These are phyloP conservation scores for Aromia moschata DNA, from an alignment of 2,888 invertebrate species.

Conservation along the genomic window DNA sequence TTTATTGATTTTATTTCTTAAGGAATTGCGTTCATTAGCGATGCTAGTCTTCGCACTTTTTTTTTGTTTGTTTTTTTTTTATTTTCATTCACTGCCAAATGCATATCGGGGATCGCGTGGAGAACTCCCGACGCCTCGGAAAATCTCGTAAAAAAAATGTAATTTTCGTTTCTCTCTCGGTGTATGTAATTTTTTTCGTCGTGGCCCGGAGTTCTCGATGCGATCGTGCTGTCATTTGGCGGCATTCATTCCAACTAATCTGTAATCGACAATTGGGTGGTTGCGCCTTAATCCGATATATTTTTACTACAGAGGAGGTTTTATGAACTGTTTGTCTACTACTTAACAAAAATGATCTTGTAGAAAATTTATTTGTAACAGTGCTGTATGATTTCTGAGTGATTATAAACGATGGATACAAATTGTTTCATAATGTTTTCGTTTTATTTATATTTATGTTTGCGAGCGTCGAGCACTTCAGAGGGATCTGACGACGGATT, in stretches of 20 bases:
- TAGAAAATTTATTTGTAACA: conserved; percentile 60
- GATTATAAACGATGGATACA: conserved; percentile 63
- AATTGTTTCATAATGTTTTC: conserved; percentile 61
- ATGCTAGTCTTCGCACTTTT: conserved; percentile 49
- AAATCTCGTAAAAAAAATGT: too few relatives aligned
- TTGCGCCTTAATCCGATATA: conserved; percentile 53
- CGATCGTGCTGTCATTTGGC: conserved; percentile 49
- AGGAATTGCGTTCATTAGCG: conserved; percentile 45
- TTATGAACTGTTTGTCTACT: conserved; percentile 54
- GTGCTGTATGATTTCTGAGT: conserved; percentile 62
- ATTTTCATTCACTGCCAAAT: conserved; percentile 52
- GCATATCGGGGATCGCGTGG: conserved; percentile 39
- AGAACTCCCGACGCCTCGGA: conserved; percentile 35
- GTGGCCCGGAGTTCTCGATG: conserved; percentile 44
- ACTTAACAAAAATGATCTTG: conserved; percentile 54
- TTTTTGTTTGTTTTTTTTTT: too few relatives aligned
- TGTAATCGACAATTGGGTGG: conserved; percentile 41
- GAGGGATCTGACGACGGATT: too few relatives aligned
- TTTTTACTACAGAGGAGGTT: conserved; percentile 58
- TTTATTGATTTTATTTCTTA: conserved; percentile 46
- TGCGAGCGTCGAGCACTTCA: too few relatives aligned
- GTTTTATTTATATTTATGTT: conserved; percentile 55
- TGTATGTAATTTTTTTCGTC: background rate
- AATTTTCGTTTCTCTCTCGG: conserved; percentile 4
- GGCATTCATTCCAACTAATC: conserved; percentile 56